Evolutionary conservation across 2,888 invertebrate genomes (phyloP), one percentile per base, ranked within the genome.

Genomic region (Mechanitis mazaeus): DNA sequence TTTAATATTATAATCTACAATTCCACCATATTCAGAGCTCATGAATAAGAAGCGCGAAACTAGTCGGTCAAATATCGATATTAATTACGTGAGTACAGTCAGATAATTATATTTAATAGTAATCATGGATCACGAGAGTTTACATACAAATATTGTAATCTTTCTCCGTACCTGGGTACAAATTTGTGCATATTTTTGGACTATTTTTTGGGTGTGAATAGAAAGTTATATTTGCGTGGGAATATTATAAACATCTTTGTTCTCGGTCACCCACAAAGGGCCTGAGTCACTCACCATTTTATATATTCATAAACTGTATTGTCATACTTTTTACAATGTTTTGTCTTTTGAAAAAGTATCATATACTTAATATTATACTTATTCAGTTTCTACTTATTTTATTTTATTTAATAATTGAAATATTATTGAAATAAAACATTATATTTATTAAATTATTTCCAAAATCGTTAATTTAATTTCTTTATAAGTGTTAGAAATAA

Each of bases 201-300:
- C 38, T 2, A 38, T 38, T 38, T 66, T 47, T 47, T 12, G n/a
- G 12, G 31, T 50, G 9, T 50, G 9, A 50, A 50, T 31, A 50
- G 50, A 50, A 50, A 50, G 50, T 50, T 28, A 31, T 7, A 50
- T 50, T n/a, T 50, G 31, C 50, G 50, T 50, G 50, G 50, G 50
- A 50, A 50, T 28, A 31, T n/a, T 3, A 50, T 50, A 50, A 50
- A 50, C n/a, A 50, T 31, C 50, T 31, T 50, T 31, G 50, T 50
- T 6, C 50, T 50, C 28, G 31, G 5, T 50, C 28, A 31, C 50
- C 7, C 31, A 50, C 31, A 7, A 50, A 50, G 50, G 50, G 50
- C 50, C 50, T 50, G 4, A 31, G 50, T 11, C 50, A 31, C 31
- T 47, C 7, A 31, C 50, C 50, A 7, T 31, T 9, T 31, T 50